Evolutionary conservation across 2,888 invertebrate species (phyloP).

Genomic region (Cremastinae sp.): DNA sequence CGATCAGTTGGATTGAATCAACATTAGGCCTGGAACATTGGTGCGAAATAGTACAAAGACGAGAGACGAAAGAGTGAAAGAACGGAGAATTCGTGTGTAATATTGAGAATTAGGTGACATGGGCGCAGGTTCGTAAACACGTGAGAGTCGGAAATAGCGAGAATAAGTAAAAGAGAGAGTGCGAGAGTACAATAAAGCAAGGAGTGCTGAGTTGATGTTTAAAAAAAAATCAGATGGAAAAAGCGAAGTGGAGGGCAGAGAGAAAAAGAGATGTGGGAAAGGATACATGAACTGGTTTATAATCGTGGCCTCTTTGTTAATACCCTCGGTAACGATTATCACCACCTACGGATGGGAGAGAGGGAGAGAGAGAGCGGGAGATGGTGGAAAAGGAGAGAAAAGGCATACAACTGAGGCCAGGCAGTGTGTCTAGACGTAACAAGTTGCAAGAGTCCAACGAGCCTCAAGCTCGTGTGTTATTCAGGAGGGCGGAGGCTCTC

Average conservation of each 20-base stretch:
- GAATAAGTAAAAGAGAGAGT: conserved; percentile 26
- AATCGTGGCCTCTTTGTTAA: conserved; percentile 60
- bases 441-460: conserved; percentile 60
- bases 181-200: conserved; percentile 29
- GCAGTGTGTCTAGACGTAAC: conserved; percentile 57
- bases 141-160: conserved; percentile 56
- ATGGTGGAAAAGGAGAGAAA: conserved; percentile 43
- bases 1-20: neutral
- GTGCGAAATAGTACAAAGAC: neutral
- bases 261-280: conserved; percentile 55
- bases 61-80: neutral
- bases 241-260: conserved; percentile 30
- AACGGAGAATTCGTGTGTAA: conserved; percentile 8
- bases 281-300: conserved; percentile 60
- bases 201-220: conserved; percentile 62
- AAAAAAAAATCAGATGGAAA: conserved; percentile 62
- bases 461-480: conserved; percentile 45
- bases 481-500: conserved; percentile 51
- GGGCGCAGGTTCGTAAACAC: conserved; percentile 58
- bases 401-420: conserved; percentile 40
- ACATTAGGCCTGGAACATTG: neutral
- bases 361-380: conserved; percentile 25
- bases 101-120: conserved; percentile 49
- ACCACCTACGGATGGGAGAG: conserved; percentile 56
- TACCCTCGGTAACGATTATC: conserved; percentile 62